A percentile compares a stretch with the other conserved stretches of the same genome.
phyloP scores from a whole-genome alignment of 2,888 invertebrate genomes.

The Tetheella fluctuosa region DNA sequence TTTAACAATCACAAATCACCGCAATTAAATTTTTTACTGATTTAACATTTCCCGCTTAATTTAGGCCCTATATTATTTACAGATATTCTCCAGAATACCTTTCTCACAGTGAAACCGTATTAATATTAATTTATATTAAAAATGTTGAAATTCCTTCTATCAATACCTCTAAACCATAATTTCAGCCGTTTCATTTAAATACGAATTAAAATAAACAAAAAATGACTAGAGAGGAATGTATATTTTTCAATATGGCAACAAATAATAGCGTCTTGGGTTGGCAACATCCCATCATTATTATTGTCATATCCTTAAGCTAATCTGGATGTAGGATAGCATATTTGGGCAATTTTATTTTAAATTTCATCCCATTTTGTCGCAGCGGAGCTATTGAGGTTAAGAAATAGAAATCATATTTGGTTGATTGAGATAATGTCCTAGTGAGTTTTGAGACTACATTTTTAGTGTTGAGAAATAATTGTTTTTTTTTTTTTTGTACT shows the following conservation, averaged over 20 bases:
- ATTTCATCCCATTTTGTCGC: conserved; percentile 24
- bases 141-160: background rate
- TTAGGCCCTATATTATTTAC: conserved; percentile 1
- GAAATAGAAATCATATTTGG: background rate
- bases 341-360: conserved; percentile 41
- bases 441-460: background rate
- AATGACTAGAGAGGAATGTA: conserved; percentile 83
- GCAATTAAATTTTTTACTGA: background rate
- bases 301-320: conserved; percentile 79
- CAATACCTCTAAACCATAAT: conserved; percentile 25
- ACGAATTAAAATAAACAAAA: conserved; percentile 36
- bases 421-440: background rate
- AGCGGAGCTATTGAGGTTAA: conserved; percentile 13
- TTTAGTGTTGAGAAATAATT: background rate
- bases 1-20: background rate
- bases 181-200: conserved; percentile 15
- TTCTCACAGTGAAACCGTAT: too few relatives aligned
- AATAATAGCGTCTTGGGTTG: conserved; percentile 63
- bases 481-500: background rate
- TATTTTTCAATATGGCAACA: conserved; percentile 26
- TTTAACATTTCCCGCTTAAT: background rate
- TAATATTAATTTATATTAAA: background rate
- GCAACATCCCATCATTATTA: conserved; percentile 71
- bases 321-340: conserved; percentile 43
- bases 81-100: background rate